A percentile compares a stretch with the other conserved stretches of the same genome.
phyloP scores from a whole-genome alignment of 2,797 vertebrate genomes.

The Poliocrania exsul region DNA sequence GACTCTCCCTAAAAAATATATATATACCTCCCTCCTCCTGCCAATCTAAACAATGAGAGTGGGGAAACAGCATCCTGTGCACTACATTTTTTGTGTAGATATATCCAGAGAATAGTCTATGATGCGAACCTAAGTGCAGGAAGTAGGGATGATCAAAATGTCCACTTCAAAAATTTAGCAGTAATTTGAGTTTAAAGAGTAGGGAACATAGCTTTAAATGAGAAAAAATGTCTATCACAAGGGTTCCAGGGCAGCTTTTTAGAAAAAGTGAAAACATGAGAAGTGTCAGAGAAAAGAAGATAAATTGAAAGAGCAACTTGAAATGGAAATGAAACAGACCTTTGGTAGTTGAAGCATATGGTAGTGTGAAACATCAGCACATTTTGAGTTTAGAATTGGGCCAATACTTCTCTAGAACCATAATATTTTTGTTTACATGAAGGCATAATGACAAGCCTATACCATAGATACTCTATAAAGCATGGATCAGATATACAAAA shows the following conservation, averaged over 20 bases:
- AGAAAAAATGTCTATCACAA: not conserved
- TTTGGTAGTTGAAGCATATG: not conserved
- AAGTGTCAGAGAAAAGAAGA: not conserved
- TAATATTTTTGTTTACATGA: not conserved
- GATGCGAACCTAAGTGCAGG: not conserved
- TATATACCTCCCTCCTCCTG: accelerated
- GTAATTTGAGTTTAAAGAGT: not conserved
- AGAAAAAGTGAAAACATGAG: not conserved
- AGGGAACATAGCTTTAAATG: not conserved
- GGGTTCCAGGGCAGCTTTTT: not conserved
- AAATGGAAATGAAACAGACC: not conserved
- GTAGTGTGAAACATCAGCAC: not conserved
- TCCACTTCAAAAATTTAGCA: not conserved
- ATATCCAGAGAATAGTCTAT: not conserved
- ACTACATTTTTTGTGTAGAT: not conserved
- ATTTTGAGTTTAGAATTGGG: not conserved
- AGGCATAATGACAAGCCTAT: not conserved
- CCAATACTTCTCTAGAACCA: not conserved
- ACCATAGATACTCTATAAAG: not conserved
- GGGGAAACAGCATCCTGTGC: not conserved
- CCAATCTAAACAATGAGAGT: not conserved
- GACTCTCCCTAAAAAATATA: accelerated
- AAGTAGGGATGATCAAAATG: not conserved
- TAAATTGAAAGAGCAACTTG: not conserved
- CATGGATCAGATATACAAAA: not conserved